Base-by-base conservation (phyloP, 2,888 invertebrate species). In the Amblyjoppa proteus region DNA sequence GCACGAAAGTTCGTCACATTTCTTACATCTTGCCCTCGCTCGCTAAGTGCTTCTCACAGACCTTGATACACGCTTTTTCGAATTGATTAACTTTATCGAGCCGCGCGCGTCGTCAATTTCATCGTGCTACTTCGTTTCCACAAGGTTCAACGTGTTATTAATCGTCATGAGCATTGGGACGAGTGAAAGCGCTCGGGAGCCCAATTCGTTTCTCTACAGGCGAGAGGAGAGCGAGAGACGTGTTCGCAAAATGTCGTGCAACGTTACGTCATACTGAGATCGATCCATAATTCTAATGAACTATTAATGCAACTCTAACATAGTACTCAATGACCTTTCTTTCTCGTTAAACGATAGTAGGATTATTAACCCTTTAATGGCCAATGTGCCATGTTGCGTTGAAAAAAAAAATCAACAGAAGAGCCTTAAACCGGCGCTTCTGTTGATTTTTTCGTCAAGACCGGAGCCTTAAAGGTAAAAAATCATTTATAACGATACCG, bases 191-290 rank as follows among this genome's bases (percentile, higher is more conserved):
- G 64, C 16, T 49, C 7, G 75, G 7, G n/a, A 45, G 49, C 31
- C 6, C 45, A 75, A 66, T 75, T 66, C 34, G 64, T 51, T 51
- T 20, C 45, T 66, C n/a, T 34, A 38, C 5, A 2, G 41, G 56
- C 25, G 13, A 74, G 61, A 34, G 61, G 51, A 45, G 66, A 45
- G 66, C 70, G 75, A 71, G 75, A 70, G 53, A 75, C 25, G 70
- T 20, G 25, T 53, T 64, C 69, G 66, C 51, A 53, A 84, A 80
- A 79, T 70, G 41, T 84, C 79, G 75, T 71, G 64, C 53, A 84
- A 84, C 49, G 70, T 76, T 74, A 51, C 58, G 53, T 61, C 76
- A 56, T 45, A 41, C 79, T 61, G 34, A 31, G 56, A 75, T 75
- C 79, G 70, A 80, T 73, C 71, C 45, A 31, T 28, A n/a, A 16